A percentile compares a stretch with the other conserved stretches of the same genome.
Conservation (phyloP, 2,888 invertebrate genomes). For the Cheilosia pagana region DNA sequence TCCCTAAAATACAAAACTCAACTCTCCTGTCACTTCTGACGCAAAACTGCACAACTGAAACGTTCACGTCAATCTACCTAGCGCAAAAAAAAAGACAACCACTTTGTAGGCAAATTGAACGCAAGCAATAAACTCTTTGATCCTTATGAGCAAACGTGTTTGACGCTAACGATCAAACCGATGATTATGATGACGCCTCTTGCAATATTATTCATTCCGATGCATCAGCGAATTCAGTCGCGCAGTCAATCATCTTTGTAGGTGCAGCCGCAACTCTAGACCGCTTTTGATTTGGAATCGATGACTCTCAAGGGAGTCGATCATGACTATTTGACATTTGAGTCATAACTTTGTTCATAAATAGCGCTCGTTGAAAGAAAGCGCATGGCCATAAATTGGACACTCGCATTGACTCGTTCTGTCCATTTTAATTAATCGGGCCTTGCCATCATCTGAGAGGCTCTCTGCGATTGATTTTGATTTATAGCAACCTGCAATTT, state of each 20-base stretch:
- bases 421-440: conserved; percentile 23
- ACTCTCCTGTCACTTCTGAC: conserved; percentile 4
- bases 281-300: background rate
- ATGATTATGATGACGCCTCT: conserved; percentile 41
- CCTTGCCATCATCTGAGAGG: background rate
- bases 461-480: conserved; percentile 28
- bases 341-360: too few species aligned
- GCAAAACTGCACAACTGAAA: conserved; percentile 6
- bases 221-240: conserved; percentile 37
- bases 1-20: background rate
- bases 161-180: conserved; percentile 29
- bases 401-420: background rate
- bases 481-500: conserved; percentile 10
- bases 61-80: conserved; percentile 7
- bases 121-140: conserved; percentile 24
- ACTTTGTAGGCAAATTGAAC: background rate
- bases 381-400: conserved; percentile 4
- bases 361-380: conserved; percentile 6
- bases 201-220: conserved; percentile 38
- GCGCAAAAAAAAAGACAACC: conserved; percentile 5
- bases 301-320: too few species aligned
- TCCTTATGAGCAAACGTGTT: conserved; percentile 56
- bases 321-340: too few species aligned
- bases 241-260: conserved; percentile 19
- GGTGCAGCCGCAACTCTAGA: background rate